A percentile compares a stretch with the other conserved stretches of the same genome.
phyloP scores from a whole-genome alignment of 2,797 vertebrate species.

The Calcarius lapponicus region DNA sequence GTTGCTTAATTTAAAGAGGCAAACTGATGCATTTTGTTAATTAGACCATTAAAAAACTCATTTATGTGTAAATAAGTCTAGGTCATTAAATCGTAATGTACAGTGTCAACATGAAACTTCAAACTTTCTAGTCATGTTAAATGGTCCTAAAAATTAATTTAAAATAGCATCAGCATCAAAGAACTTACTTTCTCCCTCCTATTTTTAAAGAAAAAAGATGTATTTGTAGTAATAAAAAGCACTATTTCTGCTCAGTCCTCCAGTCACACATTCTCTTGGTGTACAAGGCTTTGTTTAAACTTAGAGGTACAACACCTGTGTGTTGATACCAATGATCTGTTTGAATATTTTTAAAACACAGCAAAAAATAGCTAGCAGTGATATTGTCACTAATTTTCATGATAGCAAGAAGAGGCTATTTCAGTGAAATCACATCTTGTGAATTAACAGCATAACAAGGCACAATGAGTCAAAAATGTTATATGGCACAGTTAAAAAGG shows the following conservation, averaged over 20 bases:
- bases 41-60: slow-evolving; percentile 74
- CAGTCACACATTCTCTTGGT: background rate
- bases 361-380: background rate
- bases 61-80: slow-evolving; percentile 76
- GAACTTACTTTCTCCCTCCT: background rate
- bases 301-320: background rate
- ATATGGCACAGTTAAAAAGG: background rate
- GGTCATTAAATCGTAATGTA: slow-evolving; percentile 70
- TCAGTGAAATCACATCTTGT: background rate
- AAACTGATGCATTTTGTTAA: slow-evolving; percentile 74
- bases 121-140: slow-evolving; percentile 9
- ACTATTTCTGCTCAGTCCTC: background rate
- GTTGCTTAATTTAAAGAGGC: slow-evolving; percentile 57
- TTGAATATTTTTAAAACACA: background rate
- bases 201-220: background rate
- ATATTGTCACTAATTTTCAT: background rate
- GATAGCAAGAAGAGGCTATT: background rate
- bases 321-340: background rate
- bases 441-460: background rate
- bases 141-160: slow-evolving; percentile 46
- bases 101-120: slow-evolving; percentile 16
- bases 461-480: background rate
- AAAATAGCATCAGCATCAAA: slow-evolving; percentile 49
- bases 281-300: background rate
- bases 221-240: background rate